Evolutionary conservation across 2,888 invertebrate genomes (phyloP).

Genomic region (Chrysina gloriosa): DNA sequence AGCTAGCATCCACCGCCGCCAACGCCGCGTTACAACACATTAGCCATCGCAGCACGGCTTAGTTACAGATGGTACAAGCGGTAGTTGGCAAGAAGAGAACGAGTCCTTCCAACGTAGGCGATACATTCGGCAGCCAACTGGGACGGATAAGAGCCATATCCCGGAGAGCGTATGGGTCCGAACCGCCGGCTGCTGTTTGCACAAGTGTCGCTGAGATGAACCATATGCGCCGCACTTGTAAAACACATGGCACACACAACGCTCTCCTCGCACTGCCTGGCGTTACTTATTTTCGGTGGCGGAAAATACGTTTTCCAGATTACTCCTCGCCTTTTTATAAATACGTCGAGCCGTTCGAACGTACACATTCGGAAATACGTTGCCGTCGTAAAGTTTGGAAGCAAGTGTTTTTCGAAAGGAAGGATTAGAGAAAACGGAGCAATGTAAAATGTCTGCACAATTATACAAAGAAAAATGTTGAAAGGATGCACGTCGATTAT

Average conservation of each 20-base stretch:
- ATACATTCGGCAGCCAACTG: slow-evolving; percentile 46
- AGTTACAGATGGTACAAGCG: slow-evolving; percentile 38
- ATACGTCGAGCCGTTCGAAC: slow-evolving; percentile 6
- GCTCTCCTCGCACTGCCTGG: neutral
- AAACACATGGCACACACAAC: slow-evolving; percentile 50
- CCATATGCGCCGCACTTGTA: slow-evolving; percentile 53
- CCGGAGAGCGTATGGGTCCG: slow-evolving; percentile 44
- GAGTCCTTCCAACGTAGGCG: too few relatives aligned
- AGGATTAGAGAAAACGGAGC: too few relatives aligned
- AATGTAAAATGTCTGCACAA: too few relatives aligned
- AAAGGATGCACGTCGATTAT: too few relatives aligned
- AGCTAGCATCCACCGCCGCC: neutral
- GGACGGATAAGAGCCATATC: slow-evolving; percentile 50
- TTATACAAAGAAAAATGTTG: too few relatives aligned
- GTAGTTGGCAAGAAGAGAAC: slow-evolving; percentile 13
- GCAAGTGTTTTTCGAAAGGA: too few relatives aligned
- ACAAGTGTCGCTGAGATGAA: slow-evolving; percentile 53
- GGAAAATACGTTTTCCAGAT: slow-evolving; percentile 42
- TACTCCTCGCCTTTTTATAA: slow-evolving; percentile 34
- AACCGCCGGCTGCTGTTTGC: slow-evolving; percentile 52
- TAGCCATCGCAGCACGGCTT: neutral
- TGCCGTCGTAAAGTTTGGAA: too few relatives aligned
- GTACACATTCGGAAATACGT: neutral
- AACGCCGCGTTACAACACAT: neutral
- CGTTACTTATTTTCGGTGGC: slow-evolving; percentile 44